Evolutionary conservation across 2,113 vertebrate species (phyloP).

Genomic region (Carollia perspicillata): DNA sequence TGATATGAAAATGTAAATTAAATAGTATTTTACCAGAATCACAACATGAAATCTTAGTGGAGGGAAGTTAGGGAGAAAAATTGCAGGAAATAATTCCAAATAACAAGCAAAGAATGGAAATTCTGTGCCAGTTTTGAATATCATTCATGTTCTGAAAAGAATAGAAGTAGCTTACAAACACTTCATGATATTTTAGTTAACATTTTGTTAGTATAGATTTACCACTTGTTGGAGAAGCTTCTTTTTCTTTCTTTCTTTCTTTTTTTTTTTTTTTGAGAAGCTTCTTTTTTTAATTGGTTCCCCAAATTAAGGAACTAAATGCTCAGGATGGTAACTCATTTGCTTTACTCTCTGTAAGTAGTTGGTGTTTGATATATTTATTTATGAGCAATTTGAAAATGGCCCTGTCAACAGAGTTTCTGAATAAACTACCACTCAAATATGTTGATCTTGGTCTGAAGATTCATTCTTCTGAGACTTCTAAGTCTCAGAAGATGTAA

Average conservation of each 20-base stretch:
- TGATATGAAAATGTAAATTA: neutral
- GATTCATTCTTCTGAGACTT: neutral
- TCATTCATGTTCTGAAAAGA: neutral
- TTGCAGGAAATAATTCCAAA: neutral
- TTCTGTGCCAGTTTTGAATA: neutral
- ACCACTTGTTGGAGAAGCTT: neutral
- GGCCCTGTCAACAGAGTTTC: neutral
- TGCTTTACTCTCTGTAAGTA: neutral
- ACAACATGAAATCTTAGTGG: neutral
- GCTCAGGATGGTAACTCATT: neutral
- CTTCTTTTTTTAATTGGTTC: neutral
- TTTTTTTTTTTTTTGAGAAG: neutral
- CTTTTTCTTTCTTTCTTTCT: conserved; percentile 1
- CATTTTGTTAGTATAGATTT: neutral
- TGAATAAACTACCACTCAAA: neutral
- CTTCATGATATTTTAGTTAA: neutral
- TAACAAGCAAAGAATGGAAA: neutral
- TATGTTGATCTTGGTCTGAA: neutral
- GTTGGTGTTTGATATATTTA: neutral
- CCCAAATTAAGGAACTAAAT: neutral
- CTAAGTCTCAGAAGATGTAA: neutral
- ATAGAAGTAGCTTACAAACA: neutral
- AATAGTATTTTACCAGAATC: neutral
- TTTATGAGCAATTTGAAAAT: conserved; percentile 32
- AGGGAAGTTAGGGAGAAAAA: neutral